Evolutionary conservation across 2,888 invertebrate species (phyloP), one percentile per base, ranked within the genome.

Genomic region (Pomacea canaliculata): DNA sequence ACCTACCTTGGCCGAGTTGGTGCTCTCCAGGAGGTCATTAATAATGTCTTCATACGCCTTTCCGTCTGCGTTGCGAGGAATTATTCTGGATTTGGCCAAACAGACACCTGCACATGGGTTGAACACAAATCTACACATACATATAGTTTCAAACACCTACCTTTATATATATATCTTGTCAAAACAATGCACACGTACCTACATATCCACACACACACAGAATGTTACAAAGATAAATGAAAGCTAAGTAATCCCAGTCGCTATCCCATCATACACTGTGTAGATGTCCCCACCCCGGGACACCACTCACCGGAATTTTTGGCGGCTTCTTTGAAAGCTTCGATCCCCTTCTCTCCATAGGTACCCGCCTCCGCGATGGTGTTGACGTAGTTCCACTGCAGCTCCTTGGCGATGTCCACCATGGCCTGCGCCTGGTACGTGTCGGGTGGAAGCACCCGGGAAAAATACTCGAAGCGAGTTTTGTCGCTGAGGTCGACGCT

Each of bases 331-430:
- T 86, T 87, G 78, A 91, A 91, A 9, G 88, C 88, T 51, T 88
- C 89, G 9, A 91, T 92, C 84, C 94, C 94, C 91, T 93, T 93
- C 88, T 94, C 94, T 5, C 95, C 95, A 85, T 95, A 95, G 84
- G 94, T 94, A 19, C 95, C 95, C 84, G 94, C 94, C 63, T 94
- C 94, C 46, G 94, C 94, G 12, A 95, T 93, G 0, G 95, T 95
- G 27, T 94, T 94, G 7, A 95, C 94, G 88, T 94, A 95, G 19
- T 94, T 94, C 95, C 95, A 95, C 84, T 94, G 93, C 83, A 94
- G 93, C 73, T 92, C 92, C 83, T 93, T 93, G 23, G 94, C 93
- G 69, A 95, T 93, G 87, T 94, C 83, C 93, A 94, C 95, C 95
- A 95, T 88, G 10, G 90, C 89, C 73, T 86, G 85, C 49, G 94